Base-by-base conservation (phyloP, 1,140 invertebrate species). In the Drosophila pseudoobscura region DNA sequence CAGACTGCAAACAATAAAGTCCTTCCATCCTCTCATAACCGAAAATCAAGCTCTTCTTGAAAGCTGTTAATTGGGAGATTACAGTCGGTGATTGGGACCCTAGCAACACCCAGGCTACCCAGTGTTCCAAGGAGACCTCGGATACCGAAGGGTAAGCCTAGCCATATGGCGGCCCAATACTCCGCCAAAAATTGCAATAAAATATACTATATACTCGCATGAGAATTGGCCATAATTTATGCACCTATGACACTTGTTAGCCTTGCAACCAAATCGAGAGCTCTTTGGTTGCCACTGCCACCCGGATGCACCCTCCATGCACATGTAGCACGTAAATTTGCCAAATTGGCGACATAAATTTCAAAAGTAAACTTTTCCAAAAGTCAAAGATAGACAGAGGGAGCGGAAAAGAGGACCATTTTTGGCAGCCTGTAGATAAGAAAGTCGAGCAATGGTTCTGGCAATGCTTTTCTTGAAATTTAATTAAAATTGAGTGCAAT, bases 321-420 rank as follows among this genome's bases (percentile, higher is more conserved):
- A 74, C 31, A 44, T 73, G 50, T 69, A 63, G 52, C 64, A 77
- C 82, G 80, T 80, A 85, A 85, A 85, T 80, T 87, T 85, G 60
- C 58, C 69, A 87, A 87, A 80, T 68, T 75, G 59, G 49, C 29
- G 56, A 56, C 74, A 88, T 88, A 88, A 88, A 88, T 88, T 79
- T 60, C 6, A 22, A 39, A 20, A 6, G 53, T 62, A 39, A 75
- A 83, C 63, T 77, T 73, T 59, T 51, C 55, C 50, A 63, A 77
- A 76, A 59, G 55, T 74, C 53, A 60, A 54, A 47, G 60, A 66
- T 69, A 66, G 43, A 56, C 26, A 35, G 15, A 44, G 31, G 22
- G 9, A 22, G 62, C 2, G 45, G 22, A 17, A 13, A 1, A 8
- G 45, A 51, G 20, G 2, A 46, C 47, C 63, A 66, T 73, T 39